phyloP scores from a whole-genome alignment of 2,797 vertebrate genomes.

The Masticophis lateralis region DNA sequence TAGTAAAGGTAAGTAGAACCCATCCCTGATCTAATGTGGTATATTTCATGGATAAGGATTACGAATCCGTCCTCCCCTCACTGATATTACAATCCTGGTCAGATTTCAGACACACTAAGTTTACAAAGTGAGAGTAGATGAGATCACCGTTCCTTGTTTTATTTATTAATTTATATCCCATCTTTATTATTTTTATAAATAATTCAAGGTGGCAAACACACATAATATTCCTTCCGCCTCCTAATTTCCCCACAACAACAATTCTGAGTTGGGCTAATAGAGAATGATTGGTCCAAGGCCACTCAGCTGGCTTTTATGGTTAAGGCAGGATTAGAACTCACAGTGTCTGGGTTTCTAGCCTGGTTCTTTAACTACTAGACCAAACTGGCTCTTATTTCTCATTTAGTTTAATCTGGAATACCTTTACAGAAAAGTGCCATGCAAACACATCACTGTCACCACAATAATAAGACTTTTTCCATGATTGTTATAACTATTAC shows the following conservation, averaged over 20 bases:
- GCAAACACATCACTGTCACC: background rate
- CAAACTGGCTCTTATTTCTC: background rate
- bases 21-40: background rate
- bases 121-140: background rate
- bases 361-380: background rate
- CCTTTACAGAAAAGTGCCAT: background rate
- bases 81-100: background rate
- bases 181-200: too few species aligned
- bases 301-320: background rate
- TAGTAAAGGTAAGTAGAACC: too few species aligned
- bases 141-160: too few species aligned
- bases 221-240: too few species aligned
- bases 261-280: background rate
- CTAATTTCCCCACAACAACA: too few species aligned
- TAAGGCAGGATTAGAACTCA: background rate
- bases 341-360: background rate
- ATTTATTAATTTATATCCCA: too few species aligned
- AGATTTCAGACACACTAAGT: background rate
- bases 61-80: background rate
- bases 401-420: background rate
- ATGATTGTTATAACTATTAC: background rate
- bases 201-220: too few species aligned
- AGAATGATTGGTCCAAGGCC: background rate
- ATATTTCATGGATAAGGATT: background rate
- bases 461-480: background rate